Percentiles rank a stretch among this genome's conserved stretches.
These are phyloP conservation scores for Adelges cooleyi DNA, from an alignment of 1,140 invertebrate genomes.

Conservation along the genomic window DNA sequence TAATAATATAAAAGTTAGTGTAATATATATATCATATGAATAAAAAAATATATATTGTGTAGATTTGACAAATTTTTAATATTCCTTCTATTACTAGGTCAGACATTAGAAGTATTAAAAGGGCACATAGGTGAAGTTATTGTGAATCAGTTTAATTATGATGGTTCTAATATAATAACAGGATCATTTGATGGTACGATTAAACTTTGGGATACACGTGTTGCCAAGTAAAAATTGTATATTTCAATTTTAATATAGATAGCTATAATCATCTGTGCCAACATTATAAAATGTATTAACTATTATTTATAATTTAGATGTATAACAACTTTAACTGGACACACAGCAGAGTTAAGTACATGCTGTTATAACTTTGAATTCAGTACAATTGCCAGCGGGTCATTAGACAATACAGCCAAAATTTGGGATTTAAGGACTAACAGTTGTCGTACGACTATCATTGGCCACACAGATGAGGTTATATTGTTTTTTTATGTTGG, in stretches of 20 bases:
- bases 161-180: slow-evolving; percentile 57
- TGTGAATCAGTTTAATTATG: slow-evolving; percentile 54
- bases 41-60: too few species aligned
- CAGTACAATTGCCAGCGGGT: slow-evolving; percentile 55
- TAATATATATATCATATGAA: too few species aligned
- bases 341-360: slow-evolving; percentile 60
- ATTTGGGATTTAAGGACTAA: slow-evolving; percentile 56
- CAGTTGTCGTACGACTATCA: slow-evolving; percentile 47
- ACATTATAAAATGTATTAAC: too few species aligned
- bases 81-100: slow-evolving; percentile 4
- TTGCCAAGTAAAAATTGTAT: slow-evolving; percentile 46
- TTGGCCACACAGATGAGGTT: slow-evolving; percentile 58
- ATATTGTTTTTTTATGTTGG: slow-evolving; percentile 8
- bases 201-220: slow-evolving; percentile 59
- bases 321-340: slow-evolving; percentile 51
- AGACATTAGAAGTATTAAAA: slow-evolving; percentile 48
- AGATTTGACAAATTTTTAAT: too few species aligned
- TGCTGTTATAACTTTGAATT: slow-evolving; percentile 63
- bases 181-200: slow-evolving; percentile 69
- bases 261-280: slow-evolving; percentile 1
- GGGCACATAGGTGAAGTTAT: slow-evolving; percentile 65
- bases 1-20: too few species aligned
- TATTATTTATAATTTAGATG: slow-evolving; percentile 47
- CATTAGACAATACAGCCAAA: slow-evolving; percentile 61
- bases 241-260: slow-evolving; percentile 18